phyloP scores from a whole-genome alignment of 2,113 vertebrate species.

The Carassius auratus region DNA sequence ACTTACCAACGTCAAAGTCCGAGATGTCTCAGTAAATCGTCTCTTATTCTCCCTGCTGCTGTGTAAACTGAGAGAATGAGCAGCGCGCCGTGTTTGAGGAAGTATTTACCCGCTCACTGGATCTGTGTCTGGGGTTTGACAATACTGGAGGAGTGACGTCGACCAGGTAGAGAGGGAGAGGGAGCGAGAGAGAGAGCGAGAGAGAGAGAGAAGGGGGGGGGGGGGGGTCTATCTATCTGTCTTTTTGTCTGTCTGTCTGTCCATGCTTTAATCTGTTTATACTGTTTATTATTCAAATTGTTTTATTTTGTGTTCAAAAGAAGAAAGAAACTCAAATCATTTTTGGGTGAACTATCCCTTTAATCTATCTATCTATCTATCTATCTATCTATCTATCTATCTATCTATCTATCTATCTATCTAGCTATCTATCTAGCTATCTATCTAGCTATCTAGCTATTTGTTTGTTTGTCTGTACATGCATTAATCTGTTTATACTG shows the following conservation, averaged over 20 bases:
- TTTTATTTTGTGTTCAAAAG: too few species aligned
- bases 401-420: neutral
- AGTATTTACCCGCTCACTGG: conserved; percentile 51
- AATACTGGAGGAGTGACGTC: conserved; percentile 32
- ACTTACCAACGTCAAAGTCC: conserved; percentile 29
- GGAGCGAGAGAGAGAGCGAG: neutral
- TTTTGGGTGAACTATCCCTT: too few species aligned
- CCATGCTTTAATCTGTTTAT: neutral
- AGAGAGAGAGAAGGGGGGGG: neutral
- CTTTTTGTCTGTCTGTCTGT: neutral
- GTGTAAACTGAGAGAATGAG: conserved; percentile 29
- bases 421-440: neutral
- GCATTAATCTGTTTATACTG: too few species aligned
- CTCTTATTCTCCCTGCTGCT: neutral
- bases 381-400: neutral
- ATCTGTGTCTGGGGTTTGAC: neutral
- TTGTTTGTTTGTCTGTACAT: too few species aligned
- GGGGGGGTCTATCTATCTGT: neutral
- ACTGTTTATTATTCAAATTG: too few species aligned
- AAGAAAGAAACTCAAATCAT: too few species aligned
- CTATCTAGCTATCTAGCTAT: neutral
- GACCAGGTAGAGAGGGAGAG: conserved; percentile 30
- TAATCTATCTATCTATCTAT: too few species aligned
- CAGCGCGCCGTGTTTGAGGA: conserved; percentile 61
- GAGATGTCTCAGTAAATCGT: neutral